Evolutionary conservation across 2,888 invertebrate genomes (phyloP).

Genomic region (Nymphalis c-album): DNA sequence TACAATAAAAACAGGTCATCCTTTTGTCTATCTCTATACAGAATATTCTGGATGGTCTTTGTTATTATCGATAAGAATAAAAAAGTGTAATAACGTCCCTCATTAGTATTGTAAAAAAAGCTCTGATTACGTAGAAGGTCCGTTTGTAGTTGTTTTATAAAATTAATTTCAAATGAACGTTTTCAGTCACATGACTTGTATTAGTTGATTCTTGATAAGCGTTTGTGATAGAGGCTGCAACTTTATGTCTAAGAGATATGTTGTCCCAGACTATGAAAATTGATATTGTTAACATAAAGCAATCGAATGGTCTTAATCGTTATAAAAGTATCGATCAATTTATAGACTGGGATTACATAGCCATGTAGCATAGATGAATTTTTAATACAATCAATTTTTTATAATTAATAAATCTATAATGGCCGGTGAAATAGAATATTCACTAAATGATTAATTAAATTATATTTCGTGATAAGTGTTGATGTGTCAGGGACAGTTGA

Average conservation of each 20-base stretch:
- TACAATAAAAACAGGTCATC: no score
- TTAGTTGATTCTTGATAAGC: conserved; percentile 56
- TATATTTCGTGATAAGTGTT: conserved; percentile 50
- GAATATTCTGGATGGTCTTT: no score
- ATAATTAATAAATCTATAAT: conserved; percentile 14
- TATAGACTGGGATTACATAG: conserved; percentile 28
- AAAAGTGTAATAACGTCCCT: no score
- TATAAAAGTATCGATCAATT: conserved; percentile 38
- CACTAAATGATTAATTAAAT: conserved; percentile 54
- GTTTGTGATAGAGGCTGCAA: conserved; percentile 66
- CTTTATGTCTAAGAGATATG: conserved; percentile 42
- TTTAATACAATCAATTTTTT: conserved; percentile 15
- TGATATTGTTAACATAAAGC: background rate
- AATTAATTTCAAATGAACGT: conserved; percentile 42
- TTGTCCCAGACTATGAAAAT: conserved; percentile 28
- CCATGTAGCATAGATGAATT: conserved; percentile 8
- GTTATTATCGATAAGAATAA: no score
- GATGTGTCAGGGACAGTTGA: conserved; percentile 44
- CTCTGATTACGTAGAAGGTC: conserved; percentile 29
- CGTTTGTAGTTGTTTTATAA: conserved; percentile 4
- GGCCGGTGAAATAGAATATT: conserved; percentile 46
- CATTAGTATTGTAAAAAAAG: background rate
- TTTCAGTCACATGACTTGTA: conserved; percentile 43
- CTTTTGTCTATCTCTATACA: no score
- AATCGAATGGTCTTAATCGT: background rate